These are phyloP conservation scores for mouse (Mus musculus) DNA, from an alignment of 2,113 vertebrate species.

Conservation along the genomic window GRCm39 chr17:58720001-58720500, in stretches of 20 bases:
- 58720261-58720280: background rate
- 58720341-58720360: background rate
- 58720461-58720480: background rate
- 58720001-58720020: too few species aligned
- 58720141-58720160: too few species aligned
- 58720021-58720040: too few species aligned
- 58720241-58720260: background rate
- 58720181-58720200: background rate
- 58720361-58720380: background rate
- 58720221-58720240: background rate
- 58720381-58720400: background rate
- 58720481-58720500: background rate
- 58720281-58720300: background rate
- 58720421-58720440: background rate
- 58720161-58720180: background rate
- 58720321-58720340: background rate
- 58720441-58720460: background rate
- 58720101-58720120: too few species aligned
- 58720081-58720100: too few species aligned
- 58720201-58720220: background rate
- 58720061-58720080: too few species aligned
- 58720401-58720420: background rate
- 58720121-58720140: too few species aligned
- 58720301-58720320: conserved; percentile 32
- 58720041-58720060: too few species aligned